phyloP scores from a whole-genome alignment of 2,888 invertebrate genomes.

The Drosophila fungiperda region DNA sequence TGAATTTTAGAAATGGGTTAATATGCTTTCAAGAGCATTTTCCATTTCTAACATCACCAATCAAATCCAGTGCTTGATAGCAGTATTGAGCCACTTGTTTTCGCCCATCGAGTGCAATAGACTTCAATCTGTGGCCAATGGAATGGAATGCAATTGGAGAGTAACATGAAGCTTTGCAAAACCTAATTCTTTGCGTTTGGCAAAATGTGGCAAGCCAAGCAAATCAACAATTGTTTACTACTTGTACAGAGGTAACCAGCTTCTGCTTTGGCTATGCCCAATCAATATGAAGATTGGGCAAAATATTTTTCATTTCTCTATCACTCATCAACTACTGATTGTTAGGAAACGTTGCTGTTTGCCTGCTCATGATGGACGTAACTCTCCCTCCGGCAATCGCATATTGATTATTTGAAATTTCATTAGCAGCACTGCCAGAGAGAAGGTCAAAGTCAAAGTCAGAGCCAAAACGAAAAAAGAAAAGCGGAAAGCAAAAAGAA shows the following conservation, averaged over 20 bases:
- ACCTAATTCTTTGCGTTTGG: conserved; percentile 21
- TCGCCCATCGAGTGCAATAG: conserved; percentile 2
- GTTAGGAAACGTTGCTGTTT: conserved; percentile 8
- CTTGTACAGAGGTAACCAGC: conserved; percentile 7
- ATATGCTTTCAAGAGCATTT: neutral
- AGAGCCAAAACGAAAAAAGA: conserved; percentile 9
- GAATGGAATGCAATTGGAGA: conserved; percentile 1
- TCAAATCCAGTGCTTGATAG: neutral
- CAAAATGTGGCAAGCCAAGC: conserved; percentile 21
- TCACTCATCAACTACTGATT: conserved; percentile 27
- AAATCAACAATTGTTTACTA: conserved; percentile 39
- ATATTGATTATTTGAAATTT: conserved; percentile 65
- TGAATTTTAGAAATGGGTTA: neutral
- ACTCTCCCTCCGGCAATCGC: conserved; percentile 39
- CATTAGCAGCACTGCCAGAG: conserved; percentile 53
- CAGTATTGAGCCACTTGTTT: conserved; percentile 8
- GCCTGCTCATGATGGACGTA: conserved; percentile 16
- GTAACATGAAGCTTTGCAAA: neutral
- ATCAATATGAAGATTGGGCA: conserved; percentile 16
- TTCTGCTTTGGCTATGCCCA: conserved; percentile 1
- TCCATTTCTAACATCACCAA: neutral
- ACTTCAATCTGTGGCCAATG: conserved; percentile 37
- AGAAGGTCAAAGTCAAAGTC: conserved; percentile 33
- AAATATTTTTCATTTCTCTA: conserved; percentile 39
- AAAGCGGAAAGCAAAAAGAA: neutral